These are phyloP conservation scores for Ectobius pallidus DNA, from an alignment of 2,888 invertebrate species.

Conservation along the genomic window DNA sequence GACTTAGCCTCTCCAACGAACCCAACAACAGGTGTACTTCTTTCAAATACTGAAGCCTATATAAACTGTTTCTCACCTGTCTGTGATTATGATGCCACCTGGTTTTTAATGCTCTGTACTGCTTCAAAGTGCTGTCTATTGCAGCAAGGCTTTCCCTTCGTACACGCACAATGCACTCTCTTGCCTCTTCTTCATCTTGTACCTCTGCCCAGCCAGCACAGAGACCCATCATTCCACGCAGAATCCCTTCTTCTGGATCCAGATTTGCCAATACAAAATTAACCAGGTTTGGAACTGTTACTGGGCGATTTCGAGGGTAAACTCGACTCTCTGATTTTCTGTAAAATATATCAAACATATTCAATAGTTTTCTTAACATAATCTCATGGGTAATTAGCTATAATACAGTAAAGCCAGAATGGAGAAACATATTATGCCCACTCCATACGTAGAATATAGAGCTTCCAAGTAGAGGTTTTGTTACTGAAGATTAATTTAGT, in stretches of 20 bases:
- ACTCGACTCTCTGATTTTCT: conserved; percentile 74
- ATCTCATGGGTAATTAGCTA: too few species aligned
- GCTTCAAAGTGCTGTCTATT: conserved; percentile 22
- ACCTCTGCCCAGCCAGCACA: conserved; percentile 33
- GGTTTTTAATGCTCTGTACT: not conserved
- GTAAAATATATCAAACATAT: too few species aligned
- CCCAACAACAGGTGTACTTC: conserved; percentile 33
- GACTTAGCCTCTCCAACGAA: conserved; percentile 14
- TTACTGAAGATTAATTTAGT: too few species aligned
- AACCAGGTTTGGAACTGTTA: conserved; percentile 69
- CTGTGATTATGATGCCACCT: conserved; percentile 4
- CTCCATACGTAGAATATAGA: too few species aligned
- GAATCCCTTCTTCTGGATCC: conserved; percentile 51
- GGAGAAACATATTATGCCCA: too few species aligned
- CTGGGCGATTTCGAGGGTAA: conserved; percentile 67
- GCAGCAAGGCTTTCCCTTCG: conserved; percentile 29
- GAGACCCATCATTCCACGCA: conserved; percentile 27
- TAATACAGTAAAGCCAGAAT: too few species aligned
- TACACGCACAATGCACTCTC: conserved; percentile 29
- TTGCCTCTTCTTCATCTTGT: conserved; percentile 7
- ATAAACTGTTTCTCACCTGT: conserved; percentile 8
- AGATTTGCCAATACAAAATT: conserved; percentile 77
- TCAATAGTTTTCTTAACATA: too few species aligned
- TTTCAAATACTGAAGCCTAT: conserved; percentile 31
- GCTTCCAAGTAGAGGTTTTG: too few species aligned